A percentile compares a stretch with the other conserved stretches of the same genome.
These are phyloP conservation scores for Pentamera pediparva DNA, from an alignment of 53 echinoderm and acorn worm species.

Conservation along the genomic window DNA sequence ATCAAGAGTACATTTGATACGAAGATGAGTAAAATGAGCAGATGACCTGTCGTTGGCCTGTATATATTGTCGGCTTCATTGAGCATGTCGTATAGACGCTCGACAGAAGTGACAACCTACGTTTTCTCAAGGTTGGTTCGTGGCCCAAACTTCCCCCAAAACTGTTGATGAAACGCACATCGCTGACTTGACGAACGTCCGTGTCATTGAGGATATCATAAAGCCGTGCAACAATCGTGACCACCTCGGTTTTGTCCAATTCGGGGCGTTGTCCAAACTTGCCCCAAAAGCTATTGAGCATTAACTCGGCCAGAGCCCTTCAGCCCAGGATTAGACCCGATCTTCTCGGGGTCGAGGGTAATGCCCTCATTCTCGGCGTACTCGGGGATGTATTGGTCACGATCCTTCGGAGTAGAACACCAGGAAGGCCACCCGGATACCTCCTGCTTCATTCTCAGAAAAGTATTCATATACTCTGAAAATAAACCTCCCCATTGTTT, in stretches of 20 bases:
- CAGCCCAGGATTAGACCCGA: slow-evolving; percentile 55
- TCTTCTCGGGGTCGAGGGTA: slow-evolving; percentile 37
- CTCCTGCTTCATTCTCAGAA: slow-evolving; percentile 56
- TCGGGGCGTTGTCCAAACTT: slow-evolving; percentile 17
- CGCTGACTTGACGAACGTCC: too few relatives aligned
- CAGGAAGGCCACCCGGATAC: slow-evolving; percentile 55
- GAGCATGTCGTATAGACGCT: too few relatives aligned
- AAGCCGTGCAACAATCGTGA: not conserved
- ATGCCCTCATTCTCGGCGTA: slow-evolving; percentile 50
- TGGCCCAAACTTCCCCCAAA: too few relatives aligned
- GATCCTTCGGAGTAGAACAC: slow-evolving; percentile 45
- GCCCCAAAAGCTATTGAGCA: slow-evolving; percentile 70
- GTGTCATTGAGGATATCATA: not conserved
- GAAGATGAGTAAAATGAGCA: too few relatives aligned
- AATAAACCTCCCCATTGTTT: slow-evolving; percentile 31
- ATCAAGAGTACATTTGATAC: too few relatives aligned
- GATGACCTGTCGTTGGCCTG: too few relatives aligned
- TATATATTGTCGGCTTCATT: too few relatives aligned
- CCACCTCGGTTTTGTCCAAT: slow-evolving; percentile 14
- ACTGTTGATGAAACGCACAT: too few relatives aligned
- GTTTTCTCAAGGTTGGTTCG: too few relatives aligned
- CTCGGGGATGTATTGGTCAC: slow-evolving; percentile 20
- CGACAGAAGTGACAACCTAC: too few relatives aligned
- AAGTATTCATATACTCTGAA: slow-evolving; percentile 51
- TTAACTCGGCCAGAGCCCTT: slow-evolving; percentile 46